These are phyloP conservation scores for Leucosticte australis DNA, from an alignment of 2,113 vertebrate species.

Conservation along the genomic window DNA sequence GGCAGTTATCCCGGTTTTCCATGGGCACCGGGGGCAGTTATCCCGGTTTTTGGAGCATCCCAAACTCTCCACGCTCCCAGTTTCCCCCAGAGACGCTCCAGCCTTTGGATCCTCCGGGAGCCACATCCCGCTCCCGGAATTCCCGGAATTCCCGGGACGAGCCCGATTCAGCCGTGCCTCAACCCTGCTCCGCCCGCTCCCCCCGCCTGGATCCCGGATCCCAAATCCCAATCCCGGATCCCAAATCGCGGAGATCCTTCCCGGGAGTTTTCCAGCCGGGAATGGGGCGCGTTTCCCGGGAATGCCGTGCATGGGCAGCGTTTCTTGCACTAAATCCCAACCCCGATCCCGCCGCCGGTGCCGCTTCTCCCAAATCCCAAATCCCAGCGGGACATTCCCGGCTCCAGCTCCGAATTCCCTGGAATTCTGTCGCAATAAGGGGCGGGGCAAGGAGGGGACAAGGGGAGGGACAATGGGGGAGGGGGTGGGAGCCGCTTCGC, in stretches of 20 bases:
- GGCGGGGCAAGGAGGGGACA: neutral
- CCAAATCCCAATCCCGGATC: no score
- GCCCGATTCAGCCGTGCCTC: neutral
- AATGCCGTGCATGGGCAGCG: neutral
- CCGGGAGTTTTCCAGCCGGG: neutral
- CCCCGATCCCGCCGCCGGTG: neutral
- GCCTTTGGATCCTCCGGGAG: neutral
- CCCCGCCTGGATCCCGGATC: neutral
- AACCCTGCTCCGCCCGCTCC: neutral
- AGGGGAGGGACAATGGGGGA: neutral
- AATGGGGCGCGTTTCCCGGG: neutral
- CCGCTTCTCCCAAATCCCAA: neutral
- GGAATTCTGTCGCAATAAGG: neutral
- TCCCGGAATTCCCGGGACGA: neutral
- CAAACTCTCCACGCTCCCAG: neutral
- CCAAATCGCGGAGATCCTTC: neutral
- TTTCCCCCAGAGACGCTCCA: neutral
- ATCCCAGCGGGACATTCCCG: neutral
- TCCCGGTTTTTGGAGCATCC: neutral
- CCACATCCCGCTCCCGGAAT: neutral
- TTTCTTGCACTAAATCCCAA: slow-evolving; percentile 54
- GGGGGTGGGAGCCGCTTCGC: neutral
- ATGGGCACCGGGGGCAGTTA: neutral
- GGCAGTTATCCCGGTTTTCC: neutral
- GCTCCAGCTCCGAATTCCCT: neutral